phyloP scores from a whole-genome alignment of 2,113 vertebrate species.

The Sphaerodactylus townsendi region DNA sequence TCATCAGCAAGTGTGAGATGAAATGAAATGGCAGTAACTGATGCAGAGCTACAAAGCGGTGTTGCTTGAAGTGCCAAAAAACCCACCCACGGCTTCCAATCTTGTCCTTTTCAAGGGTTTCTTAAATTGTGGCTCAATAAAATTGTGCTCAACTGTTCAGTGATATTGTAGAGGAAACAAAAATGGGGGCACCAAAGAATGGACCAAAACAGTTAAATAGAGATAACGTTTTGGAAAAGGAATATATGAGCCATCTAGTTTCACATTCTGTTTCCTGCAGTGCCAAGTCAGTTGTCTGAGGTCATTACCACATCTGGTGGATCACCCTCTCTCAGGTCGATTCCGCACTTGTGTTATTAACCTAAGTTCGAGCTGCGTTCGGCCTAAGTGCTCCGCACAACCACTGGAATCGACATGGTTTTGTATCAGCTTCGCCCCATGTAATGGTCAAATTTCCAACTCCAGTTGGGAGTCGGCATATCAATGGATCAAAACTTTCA shows the following conservation, averaged over 20 bases:
- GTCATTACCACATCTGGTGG: not conserved
- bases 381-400: too few relatives aligned
- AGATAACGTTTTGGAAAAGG: not conserved
- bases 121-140: not conserved
- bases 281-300: not conserved
- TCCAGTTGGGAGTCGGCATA: too few relatives aligned
- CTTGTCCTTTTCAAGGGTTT: constrained; percentile 5
- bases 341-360: too few relatives aligned
- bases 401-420: too few relatives aligned
- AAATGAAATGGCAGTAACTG: not conserved
- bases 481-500: too few relatives aligned
- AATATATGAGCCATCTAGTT: not conserved
- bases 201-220: constrained; percentile 11
- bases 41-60: fast-evolving
- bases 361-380: too few relatives aligned
- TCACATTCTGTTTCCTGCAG: not conserved
- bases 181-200: not conserved
- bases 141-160: not conserved
- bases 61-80: not conserved
- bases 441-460: too few relatives aligned
- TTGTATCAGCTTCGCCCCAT: too few relatives aligned
- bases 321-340: too few relatives aligned
- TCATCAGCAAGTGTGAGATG: constrained; percentile 21
- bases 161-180: not conserved
- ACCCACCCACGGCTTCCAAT: not conserved